Percentiles rank a stretch among this genome's conserved stretches.
phyloP scores from a whole-genome alignment of 2,113 vertebrate species.

The Leptobrachium ailaonicum region DNA sequence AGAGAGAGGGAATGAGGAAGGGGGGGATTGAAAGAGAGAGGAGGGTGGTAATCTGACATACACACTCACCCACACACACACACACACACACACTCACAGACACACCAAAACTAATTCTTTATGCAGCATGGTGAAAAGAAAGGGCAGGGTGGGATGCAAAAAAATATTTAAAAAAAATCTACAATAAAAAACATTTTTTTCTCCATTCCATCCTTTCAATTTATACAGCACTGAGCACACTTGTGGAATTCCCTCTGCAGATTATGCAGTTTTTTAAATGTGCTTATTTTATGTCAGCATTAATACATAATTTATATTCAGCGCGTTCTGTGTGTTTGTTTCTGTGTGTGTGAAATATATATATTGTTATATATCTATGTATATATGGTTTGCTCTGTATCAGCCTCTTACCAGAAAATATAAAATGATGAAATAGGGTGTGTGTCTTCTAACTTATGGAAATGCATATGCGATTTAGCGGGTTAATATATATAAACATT shows the following conservation, averaged over 20 bases:
- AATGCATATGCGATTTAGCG: too few relatives aligned
- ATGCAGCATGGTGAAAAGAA: slow-evolving; percentile 29
- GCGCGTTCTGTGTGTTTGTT: too few relatives aligned
- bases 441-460: too few relatives aligned
- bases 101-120: slow-evolving; percentile 30
- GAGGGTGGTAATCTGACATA: slow-evolving; percentile 13
- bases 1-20: slow-evolving; percentile 1
- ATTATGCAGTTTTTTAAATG: background rate
- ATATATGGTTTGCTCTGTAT: too few relatives aligned
- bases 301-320: too few relatives aligned
- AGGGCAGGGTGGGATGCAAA: slow-evolving; percentile 4
- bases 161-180: slow-evolving; percentile 4
- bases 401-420: too few relatives aligned
- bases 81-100: too few relatives aligned
- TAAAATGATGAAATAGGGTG: too few relatives aligned
- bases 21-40: background rate
- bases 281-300: too few relatives aligned
- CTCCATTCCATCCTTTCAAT: slow-evolving; percentile 3
- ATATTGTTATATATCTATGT: too few relatives aligned
- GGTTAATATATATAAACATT: too few relatives aligned
- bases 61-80: slow-evolving; percentile 16
- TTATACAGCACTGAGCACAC: background rate
- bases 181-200: background rate
- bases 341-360: too few relatives aligned
- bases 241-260: slow-evolving; percentile 18